Percentiles rank a stretch among this genome's conserved stretches.
phyloP scores from a whole-genome alignment of 2,113 vertebrate species.

The Pomatorhinus ruficollis region DNA sequence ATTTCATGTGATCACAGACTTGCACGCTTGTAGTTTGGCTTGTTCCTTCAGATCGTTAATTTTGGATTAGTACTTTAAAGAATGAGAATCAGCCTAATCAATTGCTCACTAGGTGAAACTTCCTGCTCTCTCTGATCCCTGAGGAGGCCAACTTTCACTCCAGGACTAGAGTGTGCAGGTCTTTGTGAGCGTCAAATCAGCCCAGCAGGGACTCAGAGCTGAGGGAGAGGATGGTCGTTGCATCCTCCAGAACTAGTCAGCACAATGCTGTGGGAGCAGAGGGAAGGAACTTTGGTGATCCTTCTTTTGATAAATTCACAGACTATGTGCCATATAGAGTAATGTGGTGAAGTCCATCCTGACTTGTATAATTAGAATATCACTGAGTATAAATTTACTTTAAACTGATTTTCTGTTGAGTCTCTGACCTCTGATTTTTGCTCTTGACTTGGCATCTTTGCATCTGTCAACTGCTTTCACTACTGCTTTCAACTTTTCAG shows the following conservation, averaged over 20 bases:
- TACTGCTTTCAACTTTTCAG: not conserved
- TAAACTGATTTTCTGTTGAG: not conserved
- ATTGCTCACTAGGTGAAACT: not conserved
- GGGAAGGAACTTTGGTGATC: not conserved
- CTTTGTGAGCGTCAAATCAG: not conserved
- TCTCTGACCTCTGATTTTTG: not conserved
- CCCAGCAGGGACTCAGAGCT: not conserved
- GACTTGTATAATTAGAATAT: not conserved
- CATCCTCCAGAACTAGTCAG: not conserved
- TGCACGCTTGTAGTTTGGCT: not conserved
- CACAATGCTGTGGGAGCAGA: not conserved
- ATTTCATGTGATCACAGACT: not conserved
- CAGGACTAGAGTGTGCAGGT: not conserved
- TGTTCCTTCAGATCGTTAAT: not conserved
- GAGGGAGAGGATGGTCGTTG: fast-evolving
- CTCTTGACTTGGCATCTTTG: not conserved
- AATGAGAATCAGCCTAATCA: not conserved
- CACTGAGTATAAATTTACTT: not conserved
- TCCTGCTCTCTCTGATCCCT: not conserved
- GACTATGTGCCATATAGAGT: not conserved
- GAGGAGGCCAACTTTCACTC: not conserved
- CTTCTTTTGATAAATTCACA: not conserved
- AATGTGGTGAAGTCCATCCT: not conserved
- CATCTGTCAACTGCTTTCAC: not conserved
- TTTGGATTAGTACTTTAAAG: not conserved